Conservation (phyloP, 2,113 vertebrate genomes). For the Chelonoidis abingdonii region DNA sequence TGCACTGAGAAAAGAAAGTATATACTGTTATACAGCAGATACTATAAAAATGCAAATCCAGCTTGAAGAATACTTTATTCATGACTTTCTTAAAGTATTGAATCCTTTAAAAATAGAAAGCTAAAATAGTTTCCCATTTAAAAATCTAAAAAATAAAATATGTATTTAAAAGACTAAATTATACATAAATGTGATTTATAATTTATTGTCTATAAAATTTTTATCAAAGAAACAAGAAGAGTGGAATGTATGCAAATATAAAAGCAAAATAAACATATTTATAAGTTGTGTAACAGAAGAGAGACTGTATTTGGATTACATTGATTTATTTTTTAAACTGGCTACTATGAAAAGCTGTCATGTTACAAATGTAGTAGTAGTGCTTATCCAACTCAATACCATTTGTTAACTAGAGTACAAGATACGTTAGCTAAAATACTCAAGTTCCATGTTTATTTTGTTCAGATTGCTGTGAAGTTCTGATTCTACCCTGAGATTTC, state of each 20-base stretch:
- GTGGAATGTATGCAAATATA: slow-evolving; percentile 72
- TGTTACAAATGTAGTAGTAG: neutral
- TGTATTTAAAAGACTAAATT: slow-evolving; percentile 83
- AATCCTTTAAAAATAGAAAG: slow-evolving; percentile 76
- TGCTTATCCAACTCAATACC: slow-evolving; percentile 51
- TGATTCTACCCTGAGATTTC: slow-evolving; percentile 52
- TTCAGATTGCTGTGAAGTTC: neutral
- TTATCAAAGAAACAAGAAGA: slow-evolving; percentile 80
- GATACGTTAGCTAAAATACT: neutral
- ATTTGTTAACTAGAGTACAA: slow-evolving; percentile 7
- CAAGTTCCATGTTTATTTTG: slow-evolving; percentile 23
- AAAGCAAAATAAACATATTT: slow-evolving; percentile 72
- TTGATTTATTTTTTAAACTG: slow-evolving; percentile 25
- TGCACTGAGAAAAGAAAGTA: slow-evolving; percentile 71
- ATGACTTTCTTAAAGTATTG: slow-evolving; percentile 78
- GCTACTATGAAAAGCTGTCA: neutral
- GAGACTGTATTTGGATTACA: slow-evolving; percentile 27
- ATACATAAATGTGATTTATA: slow-evolving; percentile 79
- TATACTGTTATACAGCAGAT: slow-evolving; percentile 71
- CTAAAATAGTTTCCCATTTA: slow-evolving; percentile 71
- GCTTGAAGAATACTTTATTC: slow-evolving; percentile 78
- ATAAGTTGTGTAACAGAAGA: slow-evolving; percentile 30
- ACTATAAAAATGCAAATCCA: slow-evolving; percentile 81
- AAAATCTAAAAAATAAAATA: slow-evolving; percentile 82
- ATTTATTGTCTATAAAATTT: slow-evolving; percentile 80